Conservation (phyloP, 1,140 invertebrate species). For the Drosophila bocki region DNA sequence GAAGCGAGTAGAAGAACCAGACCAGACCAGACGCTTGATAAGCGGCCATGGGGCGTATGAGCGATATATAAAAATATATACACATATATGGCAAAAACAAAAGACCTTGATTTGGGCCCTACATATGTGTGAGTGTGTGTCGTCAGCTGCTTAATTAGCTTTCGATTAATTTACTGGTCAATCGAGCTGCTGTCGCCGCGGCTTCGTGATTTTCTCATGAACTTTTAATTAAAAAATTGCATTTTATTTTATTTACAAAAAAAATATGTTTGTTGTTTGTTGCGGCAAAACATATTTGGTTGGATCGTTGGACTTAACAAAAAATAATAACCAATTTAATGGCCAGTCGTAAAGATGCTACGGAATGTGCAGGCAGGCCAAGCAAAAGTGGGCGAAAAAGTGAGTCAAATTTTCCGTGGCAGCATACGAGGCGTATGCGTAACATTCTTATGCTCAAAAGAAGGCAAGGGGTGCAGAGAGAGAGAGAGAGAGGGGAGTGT, state of each 20-base stretch:
- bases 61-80: slow-evolving; percentile 23
- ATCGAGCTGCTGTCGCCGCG: slow-evolving; percentile 19
- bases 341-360: slow-evolving; percentile 31
- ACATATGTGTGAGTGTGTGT: slow-evolving; percentile 25
- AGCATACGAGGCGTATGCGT: slow-evolving; percentile 48
- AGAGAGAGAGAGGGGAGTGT: neutral
- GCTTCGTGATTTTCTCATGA: slow-evolving; percentile 34
- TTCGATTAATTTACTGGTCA: slow-evolving; percentile 69
- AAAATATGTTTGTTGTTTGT: neutral
- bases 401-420: slow-evolving; percentile 36
- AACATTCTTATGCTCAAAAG: slow-evolving; percentile 41
- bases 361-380: slow-evolving; percentile 28
- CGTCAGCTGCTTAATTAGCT: slow-evolving; percentile 80
- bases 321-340: slow-evolving; percentile 22
- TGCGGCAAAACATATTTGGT: neutral
- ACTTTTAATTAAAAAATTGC: slow-evolving; percentile 28
- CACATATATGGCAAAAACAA: slow-evolving; percentile 42
- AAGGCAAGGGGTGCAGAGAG: neutral
- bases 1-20: slow-evolving; percentile 39
- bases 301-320: slow-evolving; percentile 1
- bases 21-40: slow-evolving; percentile 50
- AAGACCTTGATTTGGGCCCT: slow-evolving; percentile 51
- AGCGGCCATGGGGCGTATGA: slow-evolving; percentile 47
- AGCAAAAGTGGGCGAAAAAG: slow-evolving; percentile 21
- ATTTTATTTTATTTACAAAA: neutral